Evolutionary conservation across 2,113 vertebrate genomes (phyloP).

Genomic region (Psilopsiagon aymara): DNA sequence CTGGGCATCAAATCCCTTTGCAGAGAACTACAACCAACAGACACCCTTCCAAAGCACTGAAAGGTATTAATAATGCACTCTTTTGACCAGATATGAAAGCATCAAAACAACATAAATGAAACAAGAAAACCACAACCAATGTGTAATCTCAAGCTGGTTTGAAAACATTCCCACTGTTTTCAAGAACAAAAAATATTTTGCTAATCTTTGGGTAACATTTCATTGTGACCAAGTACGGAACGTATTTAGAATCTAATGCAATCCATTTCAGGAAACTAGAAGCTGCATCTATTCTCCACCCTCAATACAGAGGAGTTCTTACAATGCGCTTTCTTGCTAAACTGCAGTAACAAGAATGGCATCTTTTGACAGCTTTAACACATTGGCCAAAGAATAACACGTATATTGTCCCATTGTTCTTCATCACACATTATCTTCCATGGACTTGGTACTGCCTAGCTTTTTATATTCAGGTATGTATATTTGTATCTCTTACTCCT

Average conservation of each 20-base stretch:
- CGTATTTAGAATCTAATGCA: neutral
- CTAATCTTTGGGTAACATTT: neutral
- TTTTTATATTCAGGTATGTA: neutral
- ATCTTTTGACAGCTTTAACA: neutral
- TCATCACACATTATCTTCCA: neutral
- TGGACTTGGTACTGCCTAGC: neutral
- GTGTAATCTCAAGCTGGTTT: neutral
- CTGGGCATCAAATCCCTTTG: neutral
- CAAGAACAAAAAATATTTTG: neutral
- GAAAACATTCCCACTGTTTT: neutral
- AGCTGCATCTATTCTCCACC: neutral
- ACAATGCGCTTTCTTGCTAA: neutral
- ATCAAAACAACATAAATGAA: neutral
- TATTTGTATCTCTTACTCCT: neutral
- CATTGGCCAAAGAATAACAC: neutral
- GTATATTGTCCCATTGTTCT: neutral
- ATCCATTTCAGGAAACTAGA: neutral
- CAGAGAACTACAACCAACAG: neutral
- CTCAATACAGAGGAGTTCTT: neutral
- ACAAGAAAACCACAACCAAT: neutral
- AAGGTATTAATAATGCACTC: neutral
- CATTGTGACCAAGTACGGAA: neutral
- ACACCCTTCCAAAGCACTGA: neutral
- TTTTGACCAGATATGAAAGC: neutral
- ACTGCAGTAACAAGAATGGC: neutral